These are phyloP conservation scores for Dermochelys coriacea DNA, from an alignment of 2,797 vertebrate species.

Conservation along the genomic window DNA sequence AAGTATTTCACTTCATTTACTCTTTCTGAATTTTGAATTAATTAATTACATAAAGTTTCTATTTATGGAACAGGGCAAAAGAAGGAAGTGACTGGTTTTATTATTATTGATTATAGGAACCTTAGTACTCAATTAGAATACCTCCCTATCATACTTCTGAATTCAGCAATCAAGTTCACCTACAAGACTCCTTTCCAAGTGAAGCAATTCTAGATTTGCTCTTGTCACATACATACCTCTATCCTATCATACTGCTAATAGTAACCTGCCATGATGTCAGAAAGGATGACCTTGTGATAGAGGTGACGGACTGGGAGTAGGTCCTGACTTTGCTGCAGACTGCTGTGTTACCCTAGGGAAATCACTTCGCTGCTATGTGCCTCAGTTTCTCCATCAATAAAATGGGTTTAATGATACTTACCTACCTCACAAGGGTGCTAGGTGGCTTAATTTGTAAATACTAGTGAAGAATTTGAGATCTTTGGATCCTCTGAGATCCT, in stretches of 20 bases:
- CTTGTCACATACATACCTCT: fast-evolving
- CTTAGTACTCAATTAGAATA: not conserved
- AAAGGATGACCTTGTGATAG: not conserved
- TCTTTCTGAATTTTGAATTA: not conserved
- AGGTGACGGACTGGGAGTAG: not conserved
- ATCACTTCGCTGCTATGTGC: not conserved
- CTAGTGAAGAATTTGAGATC: not conserved
- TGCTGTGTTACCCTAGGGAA: too few relatives aligned
- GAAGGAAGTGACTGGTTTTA: not conserved
- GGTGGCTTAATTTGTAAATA: not conserved
- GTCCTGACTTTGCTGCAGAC: not conserved
- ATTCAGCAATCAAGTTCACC: too few relatives aligned
- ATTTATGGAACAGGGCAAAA: not conserved
- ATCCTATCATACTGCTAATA: not conserved
- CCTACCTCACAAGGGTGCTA: not conserved
- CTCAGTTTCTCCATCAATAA: not conserved
- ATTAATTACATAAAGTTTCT: not conserved
- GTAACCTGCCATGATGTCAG: not conserved
- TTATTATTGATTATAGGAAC: not conserved
- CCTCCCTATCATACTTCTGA: too few relatives aligned
- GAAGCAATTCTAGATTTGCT: not conserved
- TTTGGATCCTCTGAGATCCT: not conserved
- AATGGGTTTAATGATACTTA: not conserved
- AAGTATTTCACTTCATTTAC: not conserved
- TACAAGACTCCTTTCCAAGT: not conserved